phyloP scores from a whole-genome alignment of 2,797 vertebrate genomes.

The Morelia viridis region DNA sequence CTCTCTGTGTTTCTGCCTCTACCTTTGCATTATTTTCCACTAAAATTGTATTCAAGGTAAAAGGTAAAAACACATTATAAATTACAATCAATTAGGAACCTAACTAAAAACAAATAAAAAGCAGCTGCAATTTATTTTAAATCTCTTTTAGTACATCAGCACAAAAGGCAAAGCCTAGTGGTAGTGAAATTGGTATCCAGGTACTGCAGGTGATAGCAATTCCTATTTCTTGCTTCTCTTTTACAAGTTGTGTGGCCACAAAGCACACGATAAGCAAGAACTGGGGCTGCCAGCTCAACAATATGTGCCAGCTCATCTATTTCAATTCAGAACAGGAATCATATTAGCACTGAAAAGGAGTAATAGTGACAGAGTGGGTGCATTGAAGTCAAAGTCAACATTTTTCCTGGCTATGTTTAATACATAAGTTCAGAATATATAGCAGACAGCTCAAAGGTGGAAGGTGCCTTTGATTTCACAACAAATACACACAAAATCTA shows the following conservation, averaged over 20 bases:
- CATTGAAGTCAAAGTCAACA: neutral
- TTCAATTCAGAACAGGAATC: neutral
- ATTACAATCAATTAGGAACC: neutral
- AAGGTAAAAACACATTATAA: neutral
- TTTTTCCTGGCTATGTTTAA: neutral
- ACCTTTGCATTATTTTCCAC: neutral
- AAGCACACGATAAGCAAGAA: neutral
- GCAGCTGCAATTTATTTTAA: neutral
- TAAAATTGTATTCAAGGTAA: neutral
- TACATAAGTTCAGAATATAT: neutral
- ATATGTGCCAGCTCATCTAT: neutral
- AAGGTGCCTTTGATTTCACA: neutral
- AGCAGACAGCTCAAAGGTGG: neutral
- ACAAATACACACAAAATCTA: neutral
- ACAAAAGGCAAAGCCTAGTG: neutral
- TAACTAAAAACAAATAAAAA: neutral
- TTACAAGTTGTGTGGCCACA: neutral
- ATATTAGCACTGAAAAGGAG: conserved; percentile 3
- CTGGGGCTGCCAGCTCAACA: too few relatives aligned
- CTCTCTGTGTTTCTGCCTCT: neutral
- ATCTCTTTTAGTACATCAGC: neutral
- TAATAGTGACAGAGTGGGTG: neutral
- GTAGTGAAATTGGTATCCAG: neutral
- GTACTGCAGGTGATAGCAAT: neutral
- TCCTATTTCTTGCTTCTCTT: neutral